Evolutionary conservation across 2,888 invertebrate genomes (phyloP).

Genomic region (Aporophyla nigra): DNA sequence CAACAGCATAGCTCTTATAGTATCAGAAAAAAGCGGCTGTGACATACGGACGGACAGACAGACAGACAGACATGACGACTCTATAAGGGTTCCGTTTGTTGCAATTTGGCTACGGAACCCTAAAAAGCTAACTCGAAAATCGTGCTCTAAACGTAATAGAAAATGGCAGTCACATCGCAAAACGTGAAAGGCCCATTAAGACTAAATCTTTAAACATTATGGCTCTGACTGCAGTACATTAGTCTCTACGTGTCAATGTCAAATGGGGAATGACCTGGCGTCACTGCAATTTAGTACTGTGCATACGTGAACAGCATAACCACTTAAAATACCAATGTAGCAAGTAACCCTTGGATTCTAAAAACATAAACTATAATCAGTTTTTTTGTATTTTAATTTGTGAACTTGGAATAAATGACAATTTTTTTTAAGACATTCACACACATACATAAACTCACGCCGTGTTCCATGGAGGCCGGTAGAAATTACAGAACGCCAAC

Average conservation of each 20-base stretch:
- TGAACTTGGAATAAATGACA: not conserved
- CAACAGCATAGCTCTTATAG: too few species aligned
- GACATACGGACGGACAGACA: too few species aligned
- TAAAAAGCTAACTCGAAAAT: conserved; percentile 20
- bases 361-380: not conserved
- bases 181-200: conserved; percentile 37
- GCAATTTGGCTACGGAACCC: too few species aligned
- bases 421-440: too few species aligned
- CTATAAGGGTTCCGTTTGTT: too few species aligned
- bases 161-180: conserved; percentile 27
- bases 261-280: conserved; percentile 37
- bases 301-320: conserved; percentile 7
- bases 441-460: too few species aligned
- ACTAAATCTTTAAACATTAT: conserved; percentile 47
- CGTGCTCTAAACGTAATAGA: conserved; percentile 29
- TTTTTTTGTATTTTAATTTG: not conserved
- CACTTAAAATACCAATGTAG: not conserved
- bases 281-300: not conserved
- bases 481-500: too few species aligned
- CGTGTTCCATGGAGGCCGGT: too few species aligned
- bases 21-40: too few species aligned
- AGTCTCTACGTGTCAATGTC: conserved; percentile 40
- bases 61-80: too few species aligned
- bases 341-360: not conserved
- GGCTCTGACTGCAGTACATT: conserved; percentile 23